Evolutionary conservation across 2,113 vertebrate species (phyloP), one percentile per base, ranked within the genome.

Genomic region (Cavia porcellus): DNA sequence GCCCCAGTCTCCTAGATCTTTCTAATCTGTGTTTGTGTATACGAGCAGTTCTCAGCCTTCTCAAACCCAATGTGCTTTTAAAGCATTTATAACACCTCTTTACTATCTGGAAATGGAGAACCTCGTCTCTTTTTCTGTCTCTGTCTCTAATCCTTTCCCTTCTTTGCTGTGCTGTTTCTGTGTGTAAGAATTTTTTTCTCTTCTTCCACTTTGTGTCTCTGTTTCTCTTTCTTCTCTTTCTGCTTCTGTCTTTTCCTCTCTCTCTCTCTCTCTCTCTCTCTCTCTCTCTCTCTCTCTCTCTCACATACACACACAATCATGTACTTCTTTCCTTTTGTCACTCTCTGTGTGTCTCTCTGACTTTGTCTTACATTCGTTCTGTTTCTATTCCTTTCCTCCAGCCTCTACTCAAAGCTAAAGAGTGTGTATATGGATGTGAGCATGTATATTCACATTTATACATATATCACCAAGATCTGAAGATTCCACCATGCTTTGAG

Each of bases 51-150:
- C 77, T 90, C 32, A 68, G 47, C 62, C 64, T 19, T 90, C n/a
- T n/a, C 24, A 61, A 85, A 84, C 11, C 68, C 91, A 94, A 82
- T 50, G 30, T 59, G 25, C n/a, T 94, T 55, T 96, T 94, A 61
- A 92, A 95, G 91, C 32, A 72, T 80, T 94, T 88, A 30, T 82
- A 92, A 66, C n/a, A 62, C 42, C 22, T 52, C 17, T 90, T 93
- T 96, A 89, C 82, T 89, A 55, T 92, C 62, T 84, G 57, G 62
- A 96, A 72, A 86, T 57, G 68, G 72, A 92, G 32, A 81, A 95
- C 55, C 28, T 38, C 38, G 14, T 83, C 7, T 62, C 19, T 62
- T 30, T 81, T 4, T 64, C 47, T 52, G 2, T 79, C 28, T 86
- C 68, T 83, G 12, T 85, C 55, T 90, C 62, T 72, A 3, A 80